These are phyloP conservation scores for Callyntrura sp. DNA, from an alignment of 2,888 invertebrate genomes.

Conservation along the genomic window DNA sequence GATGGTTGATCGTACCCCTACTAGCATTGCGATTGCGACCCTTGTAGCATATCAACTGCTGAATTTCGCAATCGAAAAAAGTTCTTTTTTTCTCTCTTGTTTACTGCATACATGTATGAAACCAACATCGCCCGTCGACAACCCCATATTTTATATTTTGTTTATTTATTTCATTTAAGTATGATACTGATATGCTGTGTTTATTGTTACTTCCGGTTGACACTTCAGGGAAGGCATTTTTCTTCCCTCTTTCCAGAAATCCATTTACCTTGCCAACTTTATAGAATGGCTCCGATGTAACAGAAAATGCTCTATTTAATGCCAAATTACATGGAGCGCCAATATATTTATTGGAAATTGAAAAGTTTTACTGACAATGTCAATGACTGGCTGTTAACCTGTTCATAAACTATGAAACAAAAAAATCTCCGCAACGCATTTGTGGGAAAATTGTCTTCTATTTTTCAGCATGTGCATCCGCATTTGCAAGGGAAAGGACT, in stretches of 20 bases:
- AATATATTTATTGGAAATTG: constrained; percentile 35
- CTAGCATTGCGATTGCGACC: no score
- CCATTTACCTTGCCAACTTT: constrained; percentile 24
- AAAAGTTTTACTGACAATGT: constrained; percentile 16
- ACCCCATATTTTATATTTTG: no score
- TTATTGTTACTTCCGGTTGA: no score
- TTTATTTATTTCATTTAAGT: not conserved
- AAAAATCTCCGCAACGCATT: no score
- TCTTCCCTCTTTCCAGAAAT: not conserved
- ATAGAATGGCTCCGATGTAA: not conserved
- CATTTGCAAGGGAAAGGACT: no score
- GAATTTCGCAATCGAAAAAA: no score
- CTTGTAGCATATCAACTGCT: no score
- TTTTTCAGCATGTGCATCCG: not conserved
- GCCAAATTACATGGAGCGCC: not conserved
- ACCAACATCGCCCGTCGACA: not conserved
- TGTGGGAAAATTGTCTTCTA: no score
- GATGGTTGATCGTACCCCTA: no score
- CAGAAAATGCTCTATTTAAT: not conserved
- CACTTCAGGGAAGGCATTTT: not conserved
- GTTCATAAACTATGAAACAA: not conserved
- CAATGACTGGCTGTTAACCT: constrained; percentile 23
- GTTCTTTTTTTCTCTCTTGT: not conserved
- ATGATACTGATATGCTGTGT: not conserved
- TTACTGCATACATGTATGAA: no score